A percentile compares a stretch with the other conserved stretches of the same genome.
phyloP scores from a whole-genome alignment of 2,888 invertebrate genomes.

The Chrysolina americana region DNA sequence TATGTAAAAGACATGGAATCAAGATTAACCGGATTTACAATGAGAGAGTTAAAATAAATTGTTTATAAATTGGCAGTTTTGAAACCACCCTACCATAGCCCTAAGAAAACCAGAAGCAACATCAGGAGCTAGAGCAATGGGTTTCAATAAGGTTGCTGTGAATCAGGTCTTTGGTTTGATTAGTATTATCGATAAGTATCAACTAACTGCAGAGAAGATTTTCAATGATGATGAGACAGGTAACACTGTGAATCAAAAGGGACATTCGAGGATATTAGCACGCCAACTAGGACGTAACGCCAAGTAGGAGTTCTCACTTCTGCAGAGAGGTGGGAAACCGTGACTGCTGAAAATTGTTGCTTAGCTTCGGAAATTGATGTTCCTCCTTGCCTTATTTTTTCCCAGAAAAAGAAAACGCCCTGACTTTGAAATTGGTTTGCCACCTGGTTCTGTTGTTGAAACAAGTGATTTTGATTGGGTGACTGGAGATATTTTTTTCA shows the following conservation, averaged over 20 bases:
- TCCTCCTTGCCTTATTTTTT: slow-evolving; percentile 36
- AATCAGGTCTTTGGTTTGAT: not conserved
- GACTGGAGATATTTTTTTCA: slow-evolving; percentile 36
- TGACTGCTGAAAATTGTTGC: slow-evolving; percentile 46
- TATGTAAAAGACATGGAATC: no score
- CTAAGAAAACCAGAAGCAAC: slow-evolving; percentile 45
- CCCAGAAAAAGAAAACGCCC: no score
- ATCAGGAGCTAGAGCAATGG: no score
- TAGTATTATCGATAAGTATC: slow-evolving; percentile 27
- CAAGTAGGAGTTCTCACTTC: slow-evolving; percentile 41
- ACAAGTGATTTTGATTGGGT: slow-evolving; percentile 39
- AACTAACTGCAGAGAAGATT: slow-evolving; percentile 43
- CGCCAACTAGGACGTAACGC: slow-evolving; percentile 36
- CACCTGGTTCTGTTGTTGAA: slow-evolving; percentile 41
- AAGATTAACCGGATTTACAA: slow-evolving; percentile 49
- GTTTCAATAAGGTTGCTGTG: no score
- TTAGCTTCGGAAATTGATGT: slow-evolving; percentile 28
- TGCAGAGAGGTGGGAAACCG: slow-evolving; percentile 53
- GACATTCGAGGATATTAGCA: slow-evolving; percentile 48
- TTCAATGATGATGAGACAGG: slow-evolving; percentile 60
- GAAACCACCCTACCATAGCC: slow-evolving; percentile 68
- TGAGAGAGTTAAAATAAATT: slow-evolving; percentile 68
- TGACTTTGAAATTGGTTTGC: no score
- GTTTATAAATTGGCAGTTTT: slow-evolving; percentile 73
- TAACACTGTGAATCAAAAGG: slow-evolving; percentile 54